Evolutionary conservation across 2,888 invertebrate species (phyloP).

Genomic region (Sclerodermus sp.): DNA sequence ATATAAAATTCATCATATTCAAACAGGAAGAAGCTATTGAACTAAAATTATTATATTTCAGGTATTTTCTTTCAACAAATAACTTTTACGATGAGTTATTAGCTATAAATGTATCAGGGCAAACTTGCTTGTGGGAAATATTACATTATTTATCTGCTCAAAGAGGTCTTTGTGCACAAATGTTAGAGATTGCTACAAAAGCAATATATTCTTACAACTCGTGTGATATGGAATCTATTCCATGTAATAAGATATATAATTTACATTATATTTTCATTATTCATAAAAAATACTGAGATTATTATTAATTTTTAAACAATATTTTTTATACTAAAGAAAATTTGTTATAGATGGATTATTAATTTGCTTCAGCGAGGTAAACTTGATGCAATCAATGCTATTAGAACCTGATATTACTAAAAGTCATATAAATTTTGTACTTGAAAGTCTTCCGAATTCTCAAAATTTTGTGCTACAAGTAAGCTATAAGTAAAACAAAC

Average conservation of each 20-base stretch:
- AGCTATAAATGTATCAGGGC: conserved; percentile 67
- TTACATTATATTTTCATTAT: too few species aligned
- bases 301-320: background rate
- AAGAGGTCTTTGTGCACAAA: conserved; percentile 63
- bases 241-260: too few species aligned
- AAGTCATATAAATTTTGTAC: conserved; percentile 60
- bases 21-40: conserved; percentile 2
- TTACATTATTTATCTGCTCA: conserved; percentile 61
- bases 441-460: conserved; percentile 60
- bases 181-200: conserved; percentile 62
- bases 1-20: too few species aligned
- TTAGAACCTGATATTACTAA: conserved; percentile 57
- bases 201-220: conserved; percentile 43
- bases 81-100: conserved; percentile 67
- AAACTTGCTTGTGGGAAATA: conserved; percentile 66
- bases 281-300: background rate
- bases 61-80: conserved; percentile 65
- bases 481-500: conserved; percentile 19
- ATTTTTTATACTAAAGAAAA: background rate
- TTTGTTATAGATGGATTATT: conserved; percentile 57
- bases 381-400: conserved; percentile 57
- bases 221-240: conserved; percentile 31
- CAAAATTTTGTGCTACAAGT: conserved; percentile 64
- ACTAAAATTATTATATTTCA: conserved; percentile 37
- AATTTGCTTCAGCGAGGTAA: conserved; percentile 58